Evolutionary conservation across 2,888 invertebrate genomes (phyloP).

Genomic region (Sepiola atlantica): DNA sequence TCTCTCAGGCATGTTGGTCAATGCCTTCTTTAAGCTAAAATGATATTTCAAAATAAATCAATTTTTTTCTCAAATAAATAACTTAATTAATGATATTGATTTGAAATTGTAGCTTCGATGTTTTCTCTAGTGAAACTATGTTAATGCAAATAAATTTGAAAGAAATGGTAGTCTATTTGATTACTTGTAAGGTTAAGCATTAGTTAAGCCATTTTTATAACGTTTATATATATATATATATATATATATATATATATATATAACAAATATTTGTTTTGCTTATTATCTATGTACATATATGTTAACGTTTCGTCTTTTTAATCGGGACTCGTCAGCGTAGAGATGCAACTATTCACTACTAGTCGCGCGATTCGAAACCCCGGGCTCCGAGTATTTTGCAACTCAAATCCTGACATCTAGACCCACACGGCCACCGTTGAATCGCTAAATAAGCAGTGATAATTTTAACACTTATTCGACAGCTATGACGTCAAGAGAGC

Average conservation of each 20-base stretch:
- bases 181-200: not conserved
- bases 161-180: not conserved
- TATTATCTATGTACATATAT: too few relatives aligned
- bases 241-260: not conserved
- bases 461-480: too few relatives aligned
- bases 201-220: not conserved
- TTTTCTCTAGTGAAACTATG: not conserved
- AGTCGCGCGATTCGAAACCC: too few relatives aligned
- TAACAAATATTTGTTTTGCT: too few relatives aligned
- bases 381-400: too few relatives aligned
- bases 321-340: too few relatives aligned
- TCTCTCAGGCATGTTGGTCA: not conserved
- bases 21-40: not conserved
- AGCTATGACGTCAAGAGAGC: too few relatives aligned
- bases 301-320: too few relatives aligned
- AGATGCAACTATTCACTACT: too few relatives aligned
- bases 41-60: not conserved
- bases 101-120: not conserved
- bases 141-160: not conserved
- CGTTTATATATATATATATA: not conserved
- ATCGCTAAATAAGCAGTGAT: too few relatives aligned
- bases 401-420: too few relatives aligned
- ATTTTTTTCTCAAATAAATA: not conserved
- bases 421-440: too few relatives aligned
- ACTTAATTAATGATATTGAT: constrained; percentile 32